Evolutionary conservation across 2,797 vertebrate species (phyloP).

Genomic region (Pseudopleuronectes americanus): DNA sequence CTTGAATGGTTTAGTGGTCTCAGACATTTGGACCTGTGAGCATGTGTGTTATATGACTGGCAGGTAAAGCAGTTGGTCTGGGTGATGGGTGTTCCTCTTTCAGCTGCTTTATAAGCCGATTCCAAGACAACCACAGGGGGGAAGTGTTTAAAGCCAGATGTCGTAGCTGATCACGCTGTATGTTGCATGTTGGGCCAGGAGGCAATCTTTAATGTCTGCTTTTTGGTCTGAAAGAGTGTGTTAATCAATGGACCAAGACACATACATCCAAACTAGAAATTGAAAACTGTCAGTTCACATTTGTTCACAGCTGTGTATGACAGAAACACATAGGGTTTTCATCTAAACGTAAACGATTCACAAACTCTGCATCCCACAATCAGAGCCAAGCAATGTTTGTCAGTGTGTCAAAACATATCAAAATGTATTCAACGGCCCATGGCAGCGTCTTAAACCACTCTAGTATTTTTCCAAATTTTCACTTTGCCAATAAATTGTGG

Average conservation of each 20-base stretch:
- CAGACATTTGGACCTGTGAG: not conserved
- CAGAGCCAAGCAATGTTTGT: no score
- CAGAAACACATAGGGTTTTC: not conserved
- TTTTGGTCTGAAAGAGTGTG: constrained; percentile 32
- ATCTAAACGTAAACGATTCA: no score
- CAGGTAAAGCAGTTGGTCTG: constrained; percentile 71
- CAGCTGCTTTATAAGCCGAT: constrained; percentile 74
- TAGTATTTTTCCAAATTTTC: no score
- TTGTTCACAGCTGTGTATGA: not conserved
- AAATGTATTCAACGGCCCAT: no score
- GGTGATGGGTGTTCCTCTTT: constrained; percentile 76
- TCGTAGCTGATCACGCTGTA: constrained; percentile 82
- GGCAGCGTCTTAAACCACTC: no score
- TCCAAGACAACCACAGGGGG: constrained; percentile 80
- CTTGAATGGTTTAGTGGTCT: not conserved
- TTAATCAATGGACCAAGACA: constrained; percentile 23
- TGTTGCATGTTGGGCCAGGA: constrained; percentile 58
- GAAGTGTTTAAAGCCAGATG: constrained; percentile 86
- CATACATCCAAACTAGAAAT: constrained; percentile 24
- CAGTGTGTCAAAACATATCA: no score
- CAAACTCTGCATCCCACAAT: no score
- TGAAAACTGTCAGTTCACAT: constrained; percentile 28
- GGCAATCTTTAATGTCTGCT: constrained; percentile 43
- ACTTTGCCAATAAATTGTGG: no score
- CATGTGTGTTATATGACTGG: constrained; percentile 47